Percentiles rank a stretch among this genome's conserved stretches.
Conservation (phyloP, 2,888 invertebrate species). For the Tenthredo distinguenda region DNA sequence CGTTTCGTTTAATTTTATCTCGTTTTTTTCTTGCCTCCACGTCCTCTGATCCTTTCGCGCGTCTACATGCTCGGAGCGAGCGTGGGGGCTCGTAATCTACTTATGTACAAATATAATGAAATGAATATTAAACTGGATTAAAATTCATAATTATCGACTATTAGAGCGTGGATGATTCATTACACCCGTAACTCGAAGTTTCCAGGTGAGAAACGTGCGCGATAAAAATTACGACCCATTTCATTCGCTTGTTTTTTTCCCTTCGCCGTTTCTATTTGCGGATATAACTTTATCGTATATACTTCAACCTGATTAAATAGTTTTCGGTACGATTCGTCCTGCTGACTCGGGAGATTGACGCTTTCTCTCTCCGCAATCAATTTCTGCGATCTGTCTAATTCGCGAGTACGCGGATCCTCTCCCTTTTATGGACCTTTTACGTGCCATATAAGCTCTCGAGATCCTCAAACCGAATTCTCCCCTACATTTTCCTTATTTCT, state of each 20-base stretch:
- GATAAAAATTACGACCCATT: background rate
- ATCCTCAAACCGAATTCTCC: background rate
- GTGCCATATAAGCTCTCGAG: slow-evolving; percentile 25
- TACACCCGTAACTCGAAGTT: background rate
- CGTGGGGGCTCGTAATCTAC: background rate
- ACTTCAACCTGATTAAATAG: slow-evolving; percentile 27
- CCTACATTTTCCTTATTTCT: background rate
- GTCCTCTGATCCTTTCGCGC: background rate
- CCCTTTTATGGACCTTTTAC: slow-evolving; percentile 39
- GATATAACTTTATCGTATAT: background rate
- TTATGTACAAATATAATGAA: background rate
- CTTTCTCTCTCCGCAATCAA: slow-evolving; percentile 21
- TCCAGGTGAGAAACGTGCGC: background rate
- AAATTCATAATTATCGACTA: background rate
- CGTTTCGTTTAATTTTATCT: background rate
- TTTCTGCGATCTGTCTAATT: slow-evolving; percentile 46
- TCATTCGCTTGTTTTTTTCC: background rate
- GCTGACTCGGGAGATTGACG: slow-evolving; percentile 34
- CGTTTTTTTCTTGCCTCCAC: background rate
- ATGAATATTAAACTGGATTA: background rate
- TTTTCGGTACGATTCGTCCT: slow-evolving; percentile 17
- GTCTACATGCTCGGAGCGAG: background rate
- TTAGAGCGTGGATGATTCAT: background rate
- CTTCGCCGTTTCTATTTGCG: background rate
- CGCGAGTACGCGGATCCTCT: slow-evolving; percentile 11